Conservation (phyloP, 2,113 vertebrate genomes). For the Picathartes gymnocephalus region DNA sequence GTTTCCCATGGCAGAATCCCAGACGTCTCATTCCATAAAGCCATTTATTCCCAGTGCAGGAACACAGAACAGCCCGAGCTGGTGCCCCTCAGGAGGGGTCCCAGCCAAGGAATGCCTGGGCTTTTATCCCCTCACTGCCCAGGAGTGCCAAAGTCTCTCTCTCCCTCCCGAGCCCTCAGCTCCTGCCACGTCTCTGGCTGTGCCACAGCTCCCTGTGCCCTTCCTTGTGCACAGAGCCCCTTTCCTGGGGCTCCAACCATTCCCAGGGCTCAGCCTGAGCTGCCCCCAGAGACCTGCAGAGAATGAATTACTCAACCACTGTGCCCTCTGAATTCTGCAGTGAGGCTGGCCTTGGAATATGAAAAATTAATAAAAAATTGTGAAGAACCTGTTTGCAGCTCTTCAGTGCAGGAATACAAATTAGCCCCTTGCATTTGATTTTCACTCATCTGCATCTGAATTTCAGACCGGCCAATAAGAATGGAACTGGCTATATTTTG, state of each 20-base stretch:
- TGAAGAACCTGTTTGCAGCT: background rate
- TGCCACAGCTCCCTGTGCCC: background rate
- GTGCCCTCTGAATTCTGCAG: background rate
- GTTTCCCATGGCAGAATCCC: background rate
- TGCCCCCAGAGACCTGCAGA: background rate
- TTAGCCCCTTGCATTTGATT: background rate
- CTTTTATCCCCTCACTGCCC: background rate
- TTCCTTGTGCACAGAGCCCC: background rate
- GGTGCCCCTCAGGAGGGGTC: background rate
- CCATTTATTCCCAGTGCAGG: background rate
- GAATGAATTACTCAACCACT: background rate
- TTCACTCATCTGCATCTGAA: background rate
- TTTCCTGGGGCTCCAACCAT: background rate
- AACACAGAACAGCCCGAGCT: background rate
- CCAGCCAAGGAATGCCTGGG: background rate
- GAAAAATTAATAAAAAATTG: background rate
- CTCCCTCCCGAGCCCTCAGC: background rate
- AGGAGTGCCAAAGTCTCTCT: fast-evolving
- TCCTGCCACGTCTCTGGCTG: background rate
- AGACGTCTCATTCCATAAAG: background rate
- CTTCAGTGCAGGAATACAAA: background rate
- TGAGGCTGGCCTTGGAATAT: background rate
- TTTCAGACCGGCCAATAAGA: background rate
- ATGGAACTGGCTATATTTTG: background rate
- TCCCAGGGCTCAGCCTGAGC: background rate